Evolutionary conservation across 2,888 invertebrate genomes (phyloP).

Genomic region (Nebria salina): DNA sequence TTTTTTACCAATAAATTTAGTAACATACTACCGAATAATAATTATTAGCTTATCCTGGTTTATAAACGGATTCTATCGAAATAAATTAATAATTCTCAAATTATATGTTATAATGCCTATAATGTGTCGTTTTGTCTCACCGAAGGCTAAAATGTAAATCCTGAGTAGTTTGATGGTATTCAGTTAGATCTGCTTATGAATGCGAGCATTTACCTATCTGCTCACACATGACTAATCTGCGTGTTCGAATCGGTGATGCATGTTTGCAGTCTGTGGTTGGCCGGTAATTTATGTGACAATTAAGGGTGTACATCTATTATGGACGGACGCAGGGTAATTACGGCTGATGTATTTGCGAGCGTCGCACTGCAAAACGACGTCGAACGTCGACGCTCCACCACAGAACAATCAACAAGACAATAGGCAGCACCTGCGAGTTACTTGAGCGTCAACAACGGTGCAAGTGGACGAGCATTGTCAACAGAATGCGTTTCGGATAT

Average conservation of each 20-base stretch:
- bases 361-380: conserved; percentile 11
- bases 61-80: no score
- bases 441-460: background rate
- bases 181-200: background rate
- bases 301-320: conserved; percentile 42
- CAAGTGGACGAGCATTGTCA: background rate
- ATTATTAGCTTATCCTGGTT: no score
- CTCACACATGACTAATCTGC: background rate
- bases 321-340: conserved; percentile 34
- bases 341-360: conserved; percentile 32
- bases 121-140: background rate
- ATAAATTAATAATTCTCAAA: no score
- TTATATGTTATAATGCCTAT: no score
- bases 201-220: background rate
- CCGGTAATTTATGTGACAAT: conserved; percentile 44
- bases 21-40: no score
- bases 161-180: background rate
- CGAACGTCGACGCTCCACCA: background rate
- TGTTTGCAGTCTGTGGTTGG: background rate
- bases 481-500: conserved; percentile 1
- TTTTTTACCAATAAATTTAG: no score
- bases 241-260: background rate
- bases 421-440: background rate
- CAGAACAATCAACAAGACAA: conserved; percentile 15
- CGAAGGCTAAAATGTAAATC: background rate